phyloP scores from a whole-genome alignment of 2,888 invertebrate genomes.

The Hanleya hanleyi region DNA sequence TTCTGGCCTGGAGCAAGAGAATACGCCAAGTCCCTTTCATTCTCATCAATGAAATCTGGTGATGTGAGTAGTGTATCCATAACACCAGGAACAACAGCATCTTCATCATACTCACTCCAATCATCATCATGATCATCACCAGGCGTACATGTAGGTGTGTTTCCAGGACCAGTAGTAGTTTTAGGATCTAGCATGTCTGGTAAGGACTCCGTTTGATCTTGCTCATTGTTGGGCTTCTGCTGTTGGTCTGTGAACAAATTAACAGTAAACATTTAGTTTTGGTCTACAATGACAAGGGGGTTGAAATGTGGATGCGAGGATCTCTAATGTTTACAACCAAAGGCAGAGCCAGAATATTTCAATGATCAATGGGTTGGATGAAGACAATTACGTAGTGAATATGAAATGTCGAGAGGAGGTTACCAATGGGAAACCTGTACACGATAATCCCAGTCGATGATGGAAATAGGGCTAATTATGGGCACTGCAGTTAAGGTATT shows the following conservation, averaged over 20 bases:
- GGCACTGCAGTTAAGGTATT: too few relatives aligned
- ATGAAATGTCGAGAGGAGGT: too few relatives aligned
- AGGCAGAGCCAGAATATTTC: too few relatives aligned
- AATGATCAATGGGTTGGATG: too few relatives aligned
- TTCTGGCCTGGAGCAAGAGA: slow-evolving; percentile 38
- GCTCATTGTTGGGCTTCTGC: neutral
- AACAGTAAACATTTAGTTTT: neutral
- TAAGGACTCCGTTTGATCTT: neutral
- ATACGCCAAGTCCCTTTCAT: slow-evolving; percentile 32
- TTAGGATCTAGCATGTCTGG: too few relatives aligned
- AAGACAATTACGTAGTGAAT: too few relatives aligned
- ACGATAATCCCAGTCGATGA: too few relatives aligned
- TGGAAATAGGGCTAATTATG: too few relatives aligned
- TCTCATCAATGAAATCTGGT: slow-evolving; percentile 30
- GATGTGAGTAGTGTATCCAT: slow-evolving; percentile 30
- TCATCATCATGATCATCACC: neutral
- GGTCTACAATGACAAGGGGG: neutral
- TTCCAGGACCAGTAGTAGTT: neutral
- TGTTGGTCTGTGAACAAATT: neutral
- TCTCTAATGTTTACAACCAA: too few relatives aligned
- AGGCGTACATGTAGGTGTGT: too few relatives aligned
- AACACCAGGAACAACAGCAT: slow-evolving; percentile 24
- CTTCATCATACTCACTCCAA: slow-evolving; percentile 30
- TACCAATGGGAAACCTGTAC: too few relatives aligned
- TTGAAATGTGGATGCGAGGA: too few relatives aligned